These are phyloP conservation scores for Dolichomitus sp. DNA, from an alignment of 2,888 invertebrate genomes.

Conservation along the genomic window DNA sequence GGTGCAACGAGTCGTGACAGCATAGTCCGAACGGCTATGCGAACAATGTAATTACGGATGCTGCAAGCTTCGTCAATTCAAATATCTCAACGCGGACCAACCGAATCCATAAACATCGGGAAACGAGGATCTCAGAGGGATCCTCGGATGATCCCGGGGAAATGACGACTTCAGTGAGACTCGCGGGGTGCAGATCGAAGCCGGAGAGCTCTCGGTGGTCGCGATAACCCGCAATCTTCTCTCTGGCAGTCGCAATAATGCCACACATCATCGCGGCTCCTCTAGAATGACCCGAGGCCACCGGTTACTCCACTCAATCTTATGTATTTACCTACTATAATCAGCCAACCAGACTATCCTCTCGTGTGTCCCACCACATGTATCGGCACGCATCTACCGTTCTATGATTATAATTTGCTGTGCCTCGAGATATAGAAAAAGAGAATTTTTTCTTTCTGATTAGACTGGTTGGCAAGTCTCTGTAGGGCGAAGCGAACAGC, in stretches of 20 bases:
- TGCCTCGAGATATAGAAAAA: constrained; percentile 37
- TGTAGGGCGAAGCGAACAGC: neutral
- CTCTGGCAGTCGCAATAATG: constrained; percentile 65
- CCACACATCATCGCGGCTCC: constrained; percentile 65
- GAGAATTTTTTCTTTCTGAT: constrained; percentile 6
- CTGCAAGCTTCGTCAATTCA: constrained; percentile 19
- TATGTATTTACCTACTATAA: constrained; percentile 70
- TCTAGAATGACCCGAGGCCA: constrained; percentile 59
- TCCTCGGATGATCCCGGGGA: constrained; percentile 27
- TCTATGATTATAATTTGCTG: constrained; percentile 60
- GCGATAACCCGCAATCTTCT: constrained; percentile 68
- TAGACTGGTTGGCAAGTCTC: constrained; percentile 25
- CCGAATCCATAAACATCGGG: constrained; percentile 45
- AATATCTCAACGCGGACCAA: constrained; percentile 20
- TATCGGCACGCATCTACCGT: constrained; percentile 41
- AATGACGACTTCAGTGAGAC: constrained; percentile 37
- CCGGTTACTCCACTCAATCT: constrained; percentile 65
- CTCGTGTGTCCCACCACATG: constrained; percentile 25
- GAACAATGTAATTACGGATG: constrained; percentile 36
- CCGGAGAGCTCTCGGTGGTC: constrained; percentile 28
- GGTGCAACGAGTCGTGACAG: neutral
- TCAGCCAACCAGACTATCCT: constrained; percentile 59
- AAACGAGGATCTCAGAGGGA: constrained; percentile 12
- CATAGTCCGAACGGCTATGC: neutral
- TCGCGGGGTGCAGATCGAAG: constrained; percentile 28